Conservation (phyloP, 23 tunicate species). For the Phallusia fumigata region DNA sequence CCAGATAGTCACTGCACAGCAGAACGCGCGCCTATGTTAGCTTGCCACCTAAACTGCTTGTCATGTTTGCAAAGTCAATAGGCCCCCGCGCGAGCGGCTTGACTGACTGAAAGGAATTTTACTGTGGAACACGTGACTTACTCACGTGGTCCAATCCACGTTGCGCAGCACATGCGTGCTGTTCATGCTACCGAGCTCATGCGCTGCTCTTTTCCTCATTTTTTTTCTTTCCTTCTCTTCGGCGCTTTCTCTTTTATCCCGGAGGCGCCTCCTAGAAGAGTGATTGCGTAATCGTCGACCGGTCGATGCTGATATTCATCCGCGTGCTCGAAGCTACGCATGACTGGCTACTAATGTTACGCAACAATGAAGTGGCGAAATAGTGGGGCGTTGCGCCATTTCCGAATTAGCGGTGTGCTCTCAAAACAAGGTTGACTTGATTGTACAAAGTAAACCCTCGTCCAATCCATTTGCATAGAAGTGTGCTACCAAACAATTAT, state of each 20-base stretch:
- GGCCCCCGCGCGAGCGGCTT: not conserved
- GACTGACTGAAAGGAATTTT: not conserved
- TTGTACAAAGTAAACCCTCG: too few species aligned
- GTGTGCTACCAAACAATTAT: too few species aligned
- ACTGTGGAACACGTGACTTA: not conserved
- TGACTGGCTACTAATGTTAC: too few species aligned
- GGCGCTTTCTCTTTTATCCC: not conserved
- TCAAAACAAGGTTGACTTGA: too few species aligned
- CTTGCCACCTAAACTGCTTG: too few species aligned
- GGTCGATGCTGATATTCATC: slow-evolving; percentile 8
- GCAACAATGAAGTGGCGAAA: too few species aligned
- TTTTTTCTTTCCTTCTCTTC: not conserved
- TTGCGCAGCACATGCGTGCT: not conserved
- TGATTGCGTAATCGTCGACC: not conserved
- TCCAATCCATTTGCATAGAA: too few species aligned
- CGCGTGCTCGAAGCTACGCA: not conserved
- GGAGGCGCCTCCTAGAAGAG: not conserved
- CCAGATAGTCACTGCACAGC: too few species aligned
- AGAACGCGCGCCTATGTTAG: too few species aligned
- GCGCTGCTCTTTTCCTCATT: not conserved
- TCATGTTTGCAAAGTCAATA: too few species aligned
- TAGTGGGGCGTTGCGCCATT: too few species aligned
- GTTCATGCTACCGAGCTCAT: not conserved
- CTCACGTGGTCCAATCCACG: not conserved
- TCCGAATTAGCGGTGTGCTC: too few species aligned